Conservation (phyloP, 2,113 vertebrate genomes). For the Ictalurus furcatus region DNA sequence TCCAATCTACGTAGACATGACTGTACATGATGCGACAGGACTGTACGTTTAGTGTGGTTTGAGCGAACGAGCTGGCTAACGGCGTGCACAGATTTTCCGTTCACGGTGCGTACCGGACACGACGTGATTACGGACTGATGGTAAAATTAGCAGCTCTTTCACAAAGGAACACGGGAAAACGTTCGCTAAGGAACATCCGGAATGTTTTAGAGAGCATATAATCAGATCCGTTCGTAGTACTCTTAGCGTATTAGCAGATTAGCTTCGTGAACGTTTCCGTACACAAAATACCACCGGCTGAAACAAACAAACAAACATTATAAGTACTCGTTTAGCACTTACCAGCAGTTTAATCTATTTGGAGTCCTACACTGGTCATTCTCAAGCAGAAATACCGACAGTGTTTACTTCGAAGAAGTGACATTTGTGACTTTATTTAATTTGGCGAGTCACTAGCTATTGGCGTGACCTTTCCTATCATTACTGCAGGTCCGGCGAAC, state of each 20-base stretch:
- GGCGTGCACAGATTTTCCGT: not conserved
- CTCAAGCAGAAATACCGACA: constrained; percentile 54
- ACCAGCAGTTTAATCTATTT: no score
- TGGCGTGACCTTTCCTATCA: constrained; percentile 70
- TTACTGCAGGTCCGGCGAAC: constrained; percentile 61
- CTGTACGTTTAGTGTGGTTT: not conserved
- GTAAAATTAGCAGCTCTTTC: not conserved
- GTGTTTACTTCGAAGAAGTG: constrained; percentile 70
- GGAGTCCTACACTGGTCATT: constrained; percentile 6
- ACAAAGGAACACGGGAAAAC: not conserved
- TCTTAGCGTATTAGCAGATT: not conserved
- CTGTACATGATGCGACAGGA: not conserved
- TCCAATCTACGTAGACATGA: not conserved
- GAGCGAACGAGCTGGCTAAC: not conserved
- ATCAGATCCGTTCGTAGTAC: not conserved
- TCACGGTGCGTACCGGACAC: not conserved
- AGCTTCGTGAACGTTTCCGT: not conserved
- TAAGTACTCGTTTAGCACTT: not conserved
- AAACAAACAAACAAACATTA: not conserved
- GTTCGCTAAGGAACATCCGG: not conserved
- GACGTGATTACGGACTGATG: not conserved
- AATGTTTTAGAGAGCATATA: not conserved
- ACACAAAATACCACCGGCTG: not conserved
- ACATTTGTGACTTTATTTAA: constrained; percentile 76
- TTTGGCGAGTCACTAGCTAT: constrained; percentile 69